Evolutionary conservation across 2,888 invertebrate species (phyloP), one percentile per base, ranked within the genome.

Genomic region (Meiosimyza platycephala): DNA sequence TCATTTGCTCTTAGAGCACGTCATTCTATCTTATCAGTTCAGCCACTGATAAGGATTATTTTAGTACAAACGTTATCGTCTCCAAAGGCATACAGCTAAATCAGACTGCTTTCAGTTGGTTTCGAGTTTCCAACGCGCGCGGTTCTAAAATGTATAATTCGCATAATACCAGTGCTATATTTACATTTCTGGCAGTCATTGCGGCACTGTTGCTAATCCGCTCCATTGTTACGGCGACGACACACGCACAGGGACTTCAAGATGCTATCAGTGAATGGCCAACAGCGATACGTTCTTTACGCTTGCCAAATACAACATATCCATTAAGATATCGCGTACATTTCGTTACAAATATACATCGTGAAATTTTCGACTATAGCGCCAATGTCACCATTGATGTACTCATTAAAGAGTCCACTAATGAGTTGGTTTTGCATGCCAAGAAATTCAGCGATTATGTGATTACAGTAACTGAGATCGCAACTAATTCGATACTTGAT

Each of bases 301-400:
- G 89, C 40, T 88, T 92, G 72, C 92, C 91, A 0, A 88, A 87
- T 3, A 88, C 89, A 77, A 86, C 91, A 72, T 82, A 81, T 11
- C 92, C 92, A 0, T 75, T 82, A 50, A 89, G 88, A 79, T 92
- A 91, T 81, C 87, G 89, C 77, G 77, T 86, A 54, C 82, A 84
- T 64, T 79, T 87, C 11, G 74, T 73, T 40, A 86, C 78, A 11
- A 77, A 80, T 55, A 80, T 86, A 60, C 85, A 87, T 76, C 75
- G 76, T 40, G 81, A 80, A 1, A 64, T 74, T 7, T 78, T 78
- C 48, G 72, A 72, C 50, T 86, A 83, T 67, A 81, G 57, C 73
- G 87, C 84, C 59, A 84, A 83, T 75, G 83, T 82, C 33, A 83
- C 82, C 72, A 85, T 87, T 74, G 82, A 83, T 74, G 78, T 87